Base-by-base conservation (phyloP, 2,113 vertebrate species). In the Coturnix japonica region DNA sequence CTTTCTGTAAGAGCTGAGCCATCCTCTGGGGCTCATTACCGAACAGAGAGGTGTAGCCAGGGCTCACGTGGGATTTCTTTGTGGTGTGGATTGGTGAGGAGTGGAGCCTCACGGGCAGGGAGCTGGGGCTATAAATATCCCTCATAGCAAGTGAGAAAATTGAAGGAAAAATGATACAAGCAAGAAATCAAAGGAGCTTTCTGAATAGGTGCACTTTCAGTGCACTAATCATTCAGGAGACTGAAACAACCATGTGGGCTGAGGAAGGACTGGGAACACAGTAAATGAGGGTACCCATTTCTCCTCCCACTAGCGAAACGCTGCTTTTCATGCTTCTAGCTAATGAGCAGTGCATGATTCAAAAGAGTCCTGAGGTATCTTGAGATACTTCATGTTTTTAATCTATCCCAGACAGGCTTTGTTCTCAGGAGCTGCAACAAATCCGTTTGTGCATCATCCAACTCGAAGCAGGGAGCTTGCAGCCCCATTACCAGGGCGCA, bases 31-130 rank as follows among this genome's bases (percentile, higher is more conserved):
- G 67, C 75, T 94, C 2, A 0, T 83, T 94, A 33, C 51, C 77
- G 37, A 77, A 75, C 67, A 53, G 33, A 25, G 94, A 92, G 93
- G 66, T 83, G 81, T 92, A 83, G 64, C 93, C 46, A 4, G 54
- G 90, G 57, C 93, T 88, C 26, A 0, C 80, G 30, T 70, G 81
- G 39, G 84, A 22, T 33, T 1, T 90, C 85, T 90, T 90, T 63
- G 5, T 85, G 70, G 16, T 71, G 57, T 87, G 91, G 25, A 57
- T 82, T 79, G 70, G 20, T 60, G 69, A 57, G 49, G 8, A 44
- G 30, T 14, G 30, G 21, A 78, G 74, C 86, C 85, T 93, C 92
- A 25, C 49, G 77, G 53, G 16, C 83, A 28, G 33, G 21, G 64
- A 70, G 51, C 51, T 86, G 90, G 43, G 69, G 53, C 57, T 93